Conservation (phyloP, 2,888 invertebrate species). For the Hedya salicella region DNA sequence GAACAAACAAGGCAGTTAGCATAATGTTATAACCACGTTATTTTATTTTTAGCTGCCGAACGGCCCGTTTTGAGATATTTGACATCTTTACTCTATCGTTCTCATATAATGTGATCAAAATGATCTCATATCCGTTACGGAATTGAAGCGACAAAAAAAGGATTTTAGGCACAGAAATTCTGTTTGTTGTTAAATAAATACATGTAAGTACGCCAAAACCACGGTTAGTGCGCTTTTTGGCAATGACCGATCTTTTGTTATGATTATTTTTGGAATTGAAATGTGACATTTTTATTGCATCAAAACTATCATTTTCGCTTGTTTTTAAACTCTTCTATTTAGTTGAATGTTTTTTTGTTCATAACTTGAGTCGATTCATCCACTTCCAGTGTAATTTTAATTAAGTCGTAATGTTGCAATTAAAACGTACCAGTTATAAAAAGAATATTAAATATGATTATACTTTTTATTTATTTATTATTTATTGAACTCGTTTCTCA, state of each 20-base stretch:
- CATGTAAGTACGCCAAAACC: background rate
- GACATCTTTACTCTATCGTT: background rate
- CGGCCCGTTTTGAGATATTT: constrained; percentile 4
- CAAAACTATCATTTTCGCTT: background rate
- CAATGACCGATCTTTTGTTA: constrained; percentile 2
- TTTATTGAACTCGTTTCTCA: too few relatives aligned
- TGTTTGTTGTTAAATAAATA: background rate
- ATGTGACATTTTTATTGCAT: background rate
- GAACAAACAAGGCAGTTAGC: constrained; percentile 56
- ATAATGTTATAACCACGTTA: constrained; percentile 50
- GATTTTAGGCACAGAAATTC: background rate
- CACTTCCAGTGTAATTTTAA: too few relatives aligned
- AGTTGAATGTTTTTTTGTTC: too few relatives aligned
- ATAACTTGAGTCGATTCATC: too few relatives aligned
- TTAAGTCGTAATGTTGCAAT: too few relatives aligned
- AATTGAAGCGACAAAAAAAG: background rate
- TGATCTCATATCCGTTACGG: background rate
- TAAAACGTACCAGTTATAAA: too few relatives aligned
- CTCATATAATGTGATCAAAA: background rate
- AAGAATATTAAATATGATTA: too few relatives aligned
- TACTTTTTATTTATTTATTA: too few relatives aligned
- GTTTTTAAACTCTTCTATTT: constrained; percentile 3
- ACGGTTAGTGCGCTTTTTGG: constrained; percentile 16
- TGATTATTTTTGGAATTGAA: constrained; percentile 18
- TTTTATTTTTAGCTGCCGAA: constrained; percentile 47